Evolutionary conservation across 2,888 invertebrate species (phyloP).

Genomic region (Rutpela maculata): DNA sequence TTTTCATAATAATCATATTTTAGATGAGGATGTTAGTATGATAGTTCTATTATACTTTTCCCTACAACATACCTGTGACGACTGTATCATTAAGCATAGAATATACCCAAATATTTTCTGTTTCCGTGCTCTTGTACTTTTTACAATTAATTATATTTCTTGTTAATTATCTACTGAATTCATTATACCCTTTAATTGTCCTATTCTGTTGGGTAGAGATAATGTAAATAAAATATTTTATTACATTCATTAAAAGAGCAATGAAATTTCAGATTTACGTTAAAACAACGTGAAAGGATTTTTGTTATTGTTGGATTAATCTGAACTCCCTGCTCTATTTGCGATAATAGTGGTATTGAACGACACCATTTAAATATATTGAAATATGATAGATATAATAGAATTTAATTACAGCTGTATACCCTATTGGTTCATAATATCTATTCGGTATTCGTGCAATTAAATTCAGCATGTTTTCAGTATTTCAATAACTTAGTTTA

Average conservation of each 20-base stretch:
- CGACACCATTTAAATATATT: background rate
- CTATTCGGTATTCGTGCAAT: background rate
- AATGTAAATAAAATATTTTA: conserved; percentile 1
- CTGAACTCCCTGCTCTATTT: background rate
- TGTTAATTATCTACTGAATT: background rate
- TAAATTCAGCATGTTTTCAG: background rate
- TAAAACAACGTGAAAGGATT: conserved; percentile 2
- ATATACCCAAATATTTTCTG: no score
- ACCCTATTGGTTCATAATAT: background rate
- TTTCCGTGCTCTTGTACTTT: no score
- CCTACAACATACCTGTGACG: no score
- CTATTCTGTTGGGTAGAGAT: background rate
- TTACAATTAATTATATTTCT: background rate
- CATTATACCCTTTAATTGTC: background rate
- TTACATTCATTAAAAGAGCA: background rate
- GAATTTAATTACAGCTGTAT: background rate
- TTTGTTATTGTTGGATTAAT: conserved; percentile 8
- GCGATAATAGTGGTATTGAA: background rate
- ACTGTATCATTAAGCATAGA: no score
- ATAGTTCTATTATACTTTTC: no score
- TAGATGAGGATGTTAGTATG: no score
- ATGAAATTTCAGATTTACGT: conserved; percentile 2
- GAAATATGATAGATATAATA: background rate
- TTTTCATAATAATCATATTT: no score
- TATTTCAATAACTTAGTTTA: background rate